Conservation (phyloP, 2,797 vertebrate species). For the Gymnothorax javanicus region DNA sequence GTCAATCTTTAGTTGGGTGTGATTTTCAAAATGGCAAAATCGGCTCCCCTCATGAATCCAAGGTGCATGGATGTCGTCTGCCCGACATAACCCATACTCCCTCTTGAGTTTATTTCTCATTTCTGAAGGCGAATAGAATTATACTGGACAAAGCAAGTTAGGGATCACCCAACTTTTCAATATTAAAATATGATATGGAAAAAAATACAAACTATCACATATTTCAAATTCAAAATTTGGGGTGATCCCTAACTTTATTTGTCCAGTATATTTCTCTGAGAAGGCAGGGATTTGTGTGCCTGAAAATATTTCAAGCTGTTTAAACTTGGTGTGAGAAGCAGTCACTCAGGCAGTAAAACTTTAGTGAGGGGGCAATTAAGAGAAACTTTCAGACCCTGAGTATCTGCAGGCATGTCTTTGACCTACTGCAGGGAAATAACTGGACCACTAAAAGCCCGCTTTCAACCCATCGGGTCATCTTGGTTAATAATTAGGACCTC, state of each 20-base stretch:
- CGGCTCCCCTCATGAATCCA: neutral
- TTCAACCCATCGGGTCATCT: neutral
- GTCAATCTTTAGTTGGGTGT: neutral
- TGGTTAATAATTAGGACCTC: constrained; percentile 1
- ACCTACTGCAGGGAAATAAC: neutral
- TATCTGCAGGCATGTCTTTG: constrained; percentile 20
- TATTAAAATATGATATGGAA: too few relatives aligned
- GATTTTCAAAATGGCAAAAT: neutral
- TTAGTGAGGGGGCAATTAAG: constrained; percentile 58
- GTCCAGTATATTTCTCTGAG: neutral
- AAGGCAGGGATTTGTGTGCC: neutral
- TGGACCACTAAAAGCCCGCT: neutral
- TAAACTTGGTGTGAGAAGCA: constrained; percentile 59
- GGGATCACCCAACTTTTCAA: too few relatives aligned
- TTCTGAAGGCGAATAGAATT: neutral
- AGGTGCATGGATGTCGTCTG: neutral
- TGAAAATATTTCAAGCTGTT: constrained; percentile 50
- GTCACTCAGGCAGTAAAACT: constrained; percentile 65
- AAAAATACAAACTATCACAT: too few relatives aligned
- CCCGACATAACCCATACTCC: neutral
- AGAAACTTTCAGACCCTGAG: constrained; percentile 42
- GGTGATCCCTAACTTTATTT: too few relatives aligned
- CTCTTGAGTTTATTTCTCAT: neutral
- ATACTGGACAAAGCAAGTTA: too few relatives aligned
- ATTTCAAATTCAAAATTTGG: too few relatives aligned